phyloP scores from a whole-genome alignment of 2,888 invertebrate species.

The Auanema freiburgensis region DNA sequence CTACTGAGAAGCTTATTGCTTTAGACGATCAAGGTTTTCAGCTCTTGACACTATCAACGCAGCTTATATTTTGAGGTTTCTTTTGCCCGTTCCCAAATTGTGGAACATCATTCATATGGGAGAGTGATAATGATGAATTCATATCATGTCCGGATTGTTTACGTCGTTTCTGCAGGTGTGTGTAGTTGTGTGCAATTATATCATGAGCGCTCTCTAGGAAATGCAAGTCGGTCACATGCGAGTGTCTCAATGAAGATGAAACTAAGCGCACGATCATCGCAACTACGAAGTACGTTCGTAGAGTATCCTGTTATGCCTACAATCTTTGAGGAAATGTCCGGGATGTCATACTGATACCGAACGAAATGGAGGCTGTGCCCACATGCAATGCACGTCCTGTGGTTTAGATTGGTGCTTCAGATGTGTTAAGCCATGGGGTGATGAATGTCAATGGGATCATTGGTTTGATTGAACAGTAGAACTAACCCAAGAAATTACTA shows the following conservation, averaged over 20 bases:
- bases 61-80: too few species aligned
- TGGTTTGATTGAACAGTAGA: too few species aligned
- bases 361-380: slow-evolving; percentile 57
- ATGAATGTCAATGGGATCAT: slow-evolving; percentile 62
- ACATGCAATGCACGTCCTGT: slow-evolving; percentile 55
- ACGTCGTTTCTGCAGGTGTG: slow-evolving; percentile 30
- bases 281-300: slow-evolving; percentile 15
- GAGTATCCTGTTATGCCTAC: neutral
- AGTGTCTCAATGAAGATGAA: slow-evolving; percentile 7
- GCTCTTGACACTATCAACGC: too few species aligned
- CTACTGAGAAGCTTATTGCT: too few species aligned
- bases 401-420: slow-evolving; percentile 54
- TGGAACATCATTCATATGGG: too few species aligned
- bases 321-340: slow-evolving; percentile 46
- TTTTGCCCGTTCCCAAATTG: too few species aligned
- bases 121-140: too few species aligned
- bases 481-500: too few species aligned
- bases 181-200: slow-evolving; percentile 2
- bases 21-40: too few species aligned
- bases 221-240: slow-evolving; percentile 15
- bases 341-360: slow-evolving; percentile 51
- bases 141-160: too few species aligned
- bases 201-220: neutral
- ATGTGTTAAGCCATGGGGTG: slow-evolving; percentile 43
- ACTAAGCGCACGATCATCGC: slow-evolving; percentile 14